Percentiles rank a stretch among this genome's conserved stretches.
These are phyloP conservation scores for Zonitis immaculata DNA, from an alignment of 2,888 invertebrate species.

Conservation along the genomic window DNA sequence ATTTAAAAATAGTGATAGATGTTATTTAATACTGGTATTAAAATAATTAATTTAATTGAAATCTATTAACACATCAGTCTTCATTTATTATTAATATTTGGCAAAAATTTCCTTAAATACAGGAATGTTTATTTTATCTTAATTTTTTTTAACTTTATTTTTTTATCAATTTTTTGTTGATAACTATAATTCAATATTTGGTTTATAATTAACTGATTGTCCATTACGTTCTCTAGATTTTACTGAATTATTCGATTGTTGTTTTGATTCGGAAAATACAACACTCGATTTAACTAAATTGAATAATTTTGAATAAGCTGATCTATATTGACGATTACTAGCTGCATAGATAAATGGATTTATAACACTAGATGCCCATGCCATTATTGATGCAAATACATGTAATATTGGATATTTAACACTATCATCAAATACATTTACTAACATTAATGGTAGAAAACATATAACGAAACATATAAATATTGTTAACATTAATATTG, in stretches of 20 bases:
- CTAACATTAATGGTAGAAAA: conserved; percentile 83
- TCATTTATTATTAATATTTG: not conserved
- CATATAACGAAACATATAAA: conserved; percentile 82
- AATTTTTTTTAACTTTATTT: not conserved
- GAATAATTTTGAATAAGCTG: conserved; percentile 57
- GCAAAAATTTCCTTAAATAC: not conserved
- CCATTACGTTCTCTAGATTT: conserved; percentile 33
- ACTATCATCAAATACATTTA: conserved; percentile 80
- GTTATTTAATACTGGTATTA: no score
- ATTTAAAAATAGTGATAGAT: not conserved
- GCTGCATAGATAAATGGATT: conserved; percentile 90
- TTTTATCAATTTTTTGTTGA: not conserved
- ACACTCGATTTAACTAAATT: conserved; percentile 43
- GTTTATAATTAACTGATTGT: conserved; percentile 31
- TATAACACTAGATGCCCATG: conserved; percentile 86
- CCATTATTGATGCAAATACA: conserved; percentile 77
- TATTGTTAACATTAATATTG: conserved; percentile 81
- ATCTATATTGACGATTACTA: conserved; percentile 76
- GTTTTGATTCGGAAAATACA: conserved; percentile 37
- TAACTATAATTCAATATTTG: conserved; percentile 16
- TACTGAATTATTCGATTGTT: conserved; percentile 27
- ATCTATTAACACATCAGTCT: not conserved
- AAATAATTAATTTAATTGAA: not conserved
- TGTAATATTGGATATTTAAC: conserved; percentile 70
- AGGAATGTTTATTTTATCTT: not conserved